These are phyloP conservation scores for Eupithecia centaureata DNA, from an alignment of 2,888 invertebrate genomes.

Conservation along the genomic window DNA sequence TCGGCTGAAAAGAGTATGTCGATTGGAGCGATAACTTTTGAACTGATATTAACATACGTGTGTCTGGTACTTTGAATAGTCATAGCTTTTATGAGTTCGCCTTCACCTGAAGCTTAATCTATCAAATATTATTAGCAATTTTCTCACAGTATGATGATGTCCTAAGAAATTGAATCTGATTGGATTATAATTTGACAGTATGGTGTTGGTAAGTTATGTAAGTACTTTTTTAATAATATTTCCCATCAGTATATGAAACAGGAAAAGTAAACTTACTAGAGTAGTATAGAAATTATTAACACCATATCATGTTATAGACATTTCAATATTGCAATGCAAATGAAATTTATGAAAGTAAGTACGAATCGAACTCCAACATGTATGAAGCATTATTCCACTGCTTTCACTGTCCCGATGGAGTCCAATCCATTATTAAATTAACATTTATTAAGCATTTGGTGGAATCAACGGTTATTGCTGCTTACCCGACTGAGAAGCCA, in stretches of 20 bases:
- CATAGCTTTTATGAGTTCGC: background rate
- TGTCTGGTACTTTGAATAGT: background rate
- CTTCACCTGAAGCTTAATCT: background rate
- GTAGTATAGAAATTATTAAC: too few relatives aligned
- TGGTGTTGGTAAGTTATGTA: too few relatives aligned
- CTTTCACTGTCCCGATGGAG: slow-evolving; percentile 36
- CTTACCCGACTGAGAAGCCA: slow-evolving; percentile 7
- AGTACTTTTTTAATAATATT: too few relatives aligned
- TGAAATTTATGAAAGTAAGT: slow-evolving; percentile 36
- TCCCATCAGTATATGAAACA: too few relatives aligned
- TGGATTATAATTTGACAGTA: slow-evolving; percentile 37
- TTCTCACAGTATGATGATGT: background rate
- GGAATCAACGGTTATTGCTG: slow-evolving; percentile 19
- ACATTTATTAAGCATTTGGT: slow-evolving; percentile 32
- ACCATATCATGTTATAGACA: too few relatives aligned
- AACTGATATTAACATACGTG: background rate
- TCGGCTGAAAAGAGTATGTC: background rate
- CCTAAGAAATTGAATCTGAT: background rate
- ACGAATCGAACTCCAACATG: slow-evolving; percentile 5
- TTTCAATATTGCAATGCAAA: slow-evolving; percentile 39
- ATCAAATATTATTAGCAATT: background rate
- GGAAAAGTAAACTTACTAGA: too few relatives aligned
- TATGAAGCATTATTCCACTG: slow-evolving; percentile 16
- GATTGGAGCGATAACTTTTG: background rate
- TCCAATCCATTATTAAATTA: slow-evolving; percentile 35